These are phyloP conservation scores for Girardinichthys multiradiatus DNA, from an alignment of 2,113 vertebrate species.

Conservation along the genomic window DNA sequence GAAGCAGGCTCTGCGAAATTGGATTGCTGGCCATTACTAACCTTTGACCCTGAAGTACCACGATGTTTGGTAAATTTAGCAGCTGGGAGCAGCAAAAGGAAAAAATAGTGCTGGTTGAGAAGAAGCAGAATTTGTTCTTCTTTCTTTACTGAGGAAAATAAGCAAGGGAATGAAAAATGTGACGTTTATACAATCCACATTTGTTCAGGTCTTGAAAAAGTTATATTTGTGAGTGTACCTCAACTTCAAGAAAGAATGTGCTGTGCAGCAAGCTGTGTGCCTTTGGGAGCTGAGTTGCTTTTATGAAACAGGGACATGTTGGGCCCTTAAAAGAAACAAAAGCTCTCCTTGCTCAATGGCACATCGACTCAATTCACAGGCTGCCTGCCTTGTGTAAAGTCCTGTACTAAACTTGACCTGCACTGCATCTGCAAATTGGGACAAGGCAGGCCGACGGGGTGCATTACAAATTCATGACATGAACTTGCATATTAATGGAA, in stretches of 20 bases:
- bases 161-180: constrained; percentile 30
- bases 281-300: constrained; percentile 69
- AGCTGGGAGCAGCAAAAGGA: constrained; percentile 37
- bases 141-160: background rate
- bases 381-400: constrained; percentile 34
- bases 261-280: constrained; percentile 43
- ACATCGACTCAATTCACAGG: constrained; percentile 8
- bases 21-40: constrained; percentile 75
- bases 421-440: constrained; percentile 7
- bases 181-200: constrained; percentile 25
- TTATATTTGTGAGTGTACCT: constrained; percentile 60
- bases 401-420: constrained; percentile 58
- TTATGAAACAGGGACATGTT: constrained; percentile 45
- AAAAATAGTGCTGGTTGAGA: constrained; percentile 32
- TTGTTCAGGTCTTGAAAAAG: constrained; percentile 52
- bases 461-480: constrained; percentile 77
- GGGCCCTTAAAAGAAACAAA: constrained; percentile 58
- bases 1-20: constrained; percentile 81
- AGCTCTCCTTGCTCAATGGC: constrained; percentile 33
- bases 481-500: constrained; percentile 79
- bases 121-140: background rate
- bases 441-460: background rate
- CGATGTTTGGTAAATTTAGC: constrained; percentile 34
- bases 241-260: constrained; percentile 41
- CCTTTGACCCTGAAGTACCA: constrained; percentile 69